Percentiles rank a stretch among this genome's conserved stretches.
phyloP scores from a whole-genome alignment of 2,113 vertebrate genomes.

The human region DNA sequence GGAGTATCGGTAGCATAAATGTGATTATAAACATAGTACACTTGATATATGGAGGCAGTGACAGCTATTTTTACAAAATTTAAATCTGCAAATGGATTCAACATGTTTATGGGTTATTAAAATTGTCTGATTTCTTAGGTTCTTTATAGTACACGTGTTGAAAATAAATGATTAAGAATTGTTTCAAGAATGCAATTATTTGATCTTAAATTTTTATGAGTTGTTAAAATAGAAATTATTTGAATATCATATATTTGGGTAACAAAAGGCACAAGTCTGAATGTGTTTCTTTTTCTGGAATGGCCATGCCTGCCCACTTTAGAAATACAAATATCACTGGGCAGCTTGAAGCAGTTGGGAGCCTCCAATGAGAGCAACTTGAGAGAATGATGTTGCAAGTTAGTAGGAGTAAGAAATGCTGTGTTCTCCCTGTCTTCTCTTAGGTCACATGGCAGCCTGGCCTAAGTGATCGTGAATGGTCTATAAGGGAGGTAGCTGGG shows the following conservation, averaged over 20 bases:
- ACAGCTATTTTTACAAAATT: not conserved
- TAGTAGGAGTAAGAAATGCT: not conserved
- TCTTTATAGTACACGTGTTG: not conserved
- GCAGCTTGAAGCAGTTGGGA: not conserved
- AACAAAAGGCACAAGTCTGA: not conserved
- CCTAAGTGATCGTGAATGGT: not conserved
- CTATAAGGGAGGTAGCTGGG: not conserved
- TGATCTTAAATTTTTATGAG: constrained; percentile 7
- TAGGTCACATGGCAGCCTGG: not conserved
- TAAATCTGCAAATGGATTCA: not conserved
- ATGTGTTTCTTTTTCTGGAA: not conserved
- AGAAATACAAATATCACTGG: not conserved
- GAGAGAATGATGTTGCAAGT: not conserved
- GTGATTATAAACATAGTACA: not conserved
- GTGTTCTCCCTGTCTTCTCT: not conserved
- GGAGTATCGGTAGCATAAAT: not conserved
- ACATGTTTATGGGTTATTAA: not conserved
- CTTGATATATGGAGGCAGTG: not conserved
- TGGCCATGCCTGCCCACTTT: not conserved
- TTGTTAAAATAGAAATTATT: not conserved
- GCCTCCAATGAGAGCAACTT: not conserved
- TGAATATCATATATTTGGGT: not conserved
- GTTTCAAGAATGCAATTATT: constrained; percentile 30
- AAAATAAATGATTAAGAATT: not conserved
- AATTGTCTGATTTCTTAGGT: constrained; percentile 50